Evolutionary conservation across 53 echinoderm and acorn worm genomes (phyloP).

Genomic region (Hippasteria phrygiana): DNA sequence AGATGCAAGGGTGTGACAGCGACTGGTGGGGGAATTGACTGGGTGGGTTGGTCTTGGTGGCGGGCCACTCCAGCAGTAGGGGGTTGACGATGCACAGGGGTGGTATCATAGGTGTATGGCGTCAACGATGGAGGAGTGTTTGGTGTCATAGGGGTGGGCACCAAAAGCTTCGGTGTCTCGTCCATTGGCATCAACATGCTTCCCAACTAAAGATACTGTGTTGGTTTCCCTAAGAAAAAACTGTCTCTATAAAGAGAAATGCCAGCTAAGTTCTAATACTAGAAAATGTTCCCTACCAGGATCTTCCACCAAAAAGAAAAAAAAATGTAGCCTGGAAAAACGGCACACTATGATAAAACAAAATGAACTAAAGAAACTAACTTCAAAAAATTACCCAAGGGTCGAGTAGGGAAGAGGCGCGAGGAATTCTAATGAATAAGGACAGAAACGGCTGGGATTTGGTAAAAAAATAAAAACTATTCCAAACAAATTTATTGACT

Average conservation of each 20-base stretch:
- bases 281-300: not conserved
- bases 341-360: too few species aligned
- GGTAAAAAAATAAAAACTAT: too few species aligned
- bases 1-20: not conserved
- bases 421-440: too few species aligned
- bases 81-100: not conserved
- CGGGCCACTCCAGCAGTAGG: not conserved
- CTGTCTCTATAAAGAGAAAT: not conserved
- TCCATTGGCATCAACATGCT: not conserved
- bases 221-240: not conserved
- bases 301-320: not conserved
- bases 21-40: not conserved
- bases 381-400: too few species aligned
- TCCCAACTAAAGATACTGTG: not conserved
- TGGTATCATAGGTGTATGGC: not conserved
- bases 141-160: not conserved
- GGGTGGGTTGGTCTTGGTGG: too few species aligned
- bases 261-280: not conserved
- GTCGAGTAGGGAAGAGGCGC: too few species aligned
- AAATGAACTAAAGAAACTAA: too few species aligned
- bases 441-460: too few species aligned
- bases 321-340: not conserved
- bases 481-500: too few species aligned
- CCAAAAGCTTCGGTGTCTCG: not conserved
- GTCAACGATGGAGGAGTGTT: not conserved